Evolutionary conservation across 23 tunicate species (phyloP), one percentile per base, ranked within the genome.

Genomic region (Ascidia mentula): DNA sequence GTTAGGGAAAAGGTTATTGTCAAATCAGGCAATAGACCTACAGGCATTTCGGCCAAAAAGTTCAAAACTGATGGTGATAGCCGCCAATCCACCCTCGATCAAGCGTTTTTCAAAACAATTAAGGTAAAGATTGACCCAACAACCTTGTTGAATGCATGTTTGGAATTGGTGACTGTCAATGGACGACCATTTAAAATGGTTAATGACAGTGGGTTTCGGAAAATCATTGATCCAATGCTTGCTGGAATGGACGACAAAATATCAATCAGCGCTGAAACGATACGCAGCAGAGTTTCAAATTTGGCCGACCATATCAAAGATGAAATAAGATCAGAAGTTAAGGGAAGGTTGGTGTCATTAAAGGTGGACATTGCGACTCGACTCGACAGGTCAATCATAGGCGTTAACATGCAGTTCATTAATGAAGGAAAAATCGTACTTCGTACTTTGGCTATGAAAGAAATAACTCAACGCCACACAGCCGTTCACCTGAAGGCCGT

Each of bases 401-500:
- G 84, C 7, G 17, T 80, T 36, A 80, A 69, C 45, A 34, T 34
- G 37, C 76, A 80, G 32, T 40, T 45, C 34, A 30, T 80, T 15
- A 80, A 71, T 0, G 65, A 80, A 6, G 84, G 84, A 26, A 80
- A 71, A 71, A 36, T 34, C 12, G 31, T 40, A 12, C 72, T 70
- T 74, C 40, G 77, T 37, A 80, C 76, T 80, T 69, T 80, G 40
- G 84, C 84, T 28, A 80, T 80, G 84, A 80, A 80, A 38, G 84
- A 80, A 69, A 30, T 70, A 32, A 70, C 76, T 22, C 65, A 80
- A 0, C 76, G 84, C 37, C 84, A 69, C 36, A 69, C 76, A 9
- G 40, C 60, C n/a, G 46, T 33, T 38, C 72, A 80, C 77, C 39
- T 69, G 9, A 80, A 80, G 37, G 40, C 22, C 31, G 17, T 36